A percentile compares a stretch with the other conserved stretches of the same genome.
Evolutionary conservation across 1,140 invertebrate species (phyloP).

Genomic region (Babylonia areolata): DNA sequence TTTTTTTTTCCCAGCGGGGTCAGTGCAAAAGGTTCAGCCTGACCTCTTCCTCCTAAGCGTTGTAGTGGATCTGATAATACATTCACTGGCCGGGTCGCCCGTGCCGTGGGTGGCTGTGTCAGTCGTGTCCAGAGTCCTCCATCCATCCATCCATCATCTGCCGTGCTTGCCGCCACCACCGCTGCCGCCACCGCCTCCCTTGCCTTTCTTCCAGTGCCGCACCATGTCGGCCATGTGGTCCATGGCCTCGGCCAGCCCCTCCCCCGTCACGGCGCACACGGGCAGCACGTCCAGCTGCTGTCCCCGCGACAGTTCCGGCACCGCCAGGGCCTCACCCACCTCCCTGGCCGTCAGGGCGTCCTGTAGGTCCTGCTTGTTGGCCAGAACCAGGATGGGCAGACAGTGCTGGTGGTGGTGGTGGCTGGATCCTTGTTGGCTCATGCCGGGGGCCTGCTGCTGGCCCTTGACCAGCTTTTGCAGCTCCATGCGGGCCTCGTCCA

Average conservation of each 20-base stretch:
- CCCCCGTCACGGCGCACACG: constrained; percentile 96
- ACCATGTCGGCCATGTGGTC: constrained; percentile 96
- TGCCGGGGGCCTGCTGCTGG: no score
- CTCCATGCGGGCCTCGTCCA: constrained; percentile 78
- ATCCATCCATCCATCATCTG: constrained; percentile 32
- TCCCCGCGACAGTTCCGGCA: constrained; percentile 85
- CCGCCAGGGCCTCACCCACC: constrained; percentile 89
- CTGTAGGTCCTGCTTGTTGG: constrained; percentile 99
- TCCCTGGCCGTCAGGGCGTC: constrained; percentile 94
- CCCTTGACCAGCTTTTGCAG: constrained; percentile 92
- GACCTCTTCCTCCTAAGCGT: no score
- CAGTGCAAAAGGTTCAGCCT: no score
- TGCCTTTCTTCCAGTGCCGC: constrained; percentile 90
- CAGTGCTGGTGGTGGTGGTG: constrained; percentile 91
- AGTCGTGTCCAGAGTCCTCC: no score
- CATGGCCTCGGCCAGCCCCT: constrained; percentile 95
- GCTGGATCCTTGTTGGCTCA: no score
- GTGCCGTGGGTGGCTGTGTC: no score
- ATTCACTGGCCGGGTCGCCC: no score
- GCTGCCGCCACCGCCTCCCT: constrained; percentile 42
- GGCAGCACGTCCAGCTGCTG: constrained; percentile 92
- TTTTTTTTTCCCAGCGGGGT: no score
- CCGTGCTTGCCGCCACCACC: constrained; percentile 29
- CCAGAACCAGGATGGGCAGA: constrained; percentile 97
- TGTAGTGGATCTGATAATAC: no score